These are phyloP conservation scores for Apotomis betuletana DNA, from an alignment of 2,888 invertebrate species.

Conservation along the genomic window DNA sequence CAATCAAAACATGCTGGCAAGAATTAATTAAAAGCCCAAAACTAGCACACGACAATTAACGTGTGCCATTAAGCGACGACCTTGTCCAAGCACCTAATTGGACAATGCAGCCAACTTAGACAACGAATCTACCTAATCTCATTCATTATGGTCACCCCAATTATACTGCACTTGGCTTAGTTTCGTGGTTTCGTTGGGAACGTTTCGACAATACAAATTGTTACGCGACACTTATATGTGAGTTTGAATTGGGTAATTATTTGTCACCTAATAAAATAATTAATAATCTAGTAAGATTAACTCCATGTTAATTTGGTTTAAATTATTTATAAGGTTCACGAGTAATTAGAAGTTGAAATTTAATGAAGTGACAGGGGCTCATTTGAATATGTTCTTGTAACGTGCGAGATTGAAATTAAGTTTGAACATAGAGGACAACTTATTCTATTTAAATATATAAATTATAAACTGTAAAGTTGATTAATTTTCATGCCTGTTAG, in stretches of 20 bases:
- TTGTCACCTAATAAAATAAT: conserved; percentile 47
- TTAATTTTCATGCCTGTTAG: not conserved
- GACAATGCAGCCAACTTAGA: conserved; percentile 58
- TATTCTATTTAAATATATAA: conserved; percentile 4
- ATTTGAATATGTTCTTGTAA: conserved; percentile 34
- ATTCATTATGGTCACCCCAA: conserved; percentile 65
- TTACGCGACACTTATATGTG: conserved; percentile 44
- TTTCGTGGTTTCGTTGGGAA: conserved; percentile 66
- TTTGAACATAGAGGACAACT: conserved; percentile 16
- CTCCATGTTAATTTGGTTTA: conserved; percentile 13
- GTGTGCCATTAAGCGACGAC: conserved; percentile 59
- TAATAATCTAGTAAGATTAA: conserved; percentile 34
- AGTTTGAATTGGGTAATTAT: conserved; percentile 49
- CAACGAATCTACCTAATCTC: conserved; percentile 64
- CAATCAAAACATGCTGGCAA: conserved; percentile 50
- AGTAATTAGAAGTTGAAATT: conserved; percentile 35
- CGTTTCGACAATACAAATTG: conserved; percentile 65
- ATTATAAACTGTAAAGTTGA: conserved; percentile 5
- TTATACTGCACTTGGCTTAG: conserved; percentile 76
- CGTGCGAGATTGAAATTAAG: conserved; percentile 27
- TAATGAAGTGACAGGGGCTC: conserved; percentile 27
- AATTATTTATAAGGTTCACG: conserved; percentile 27
- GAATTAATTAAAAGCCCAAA: conserved; percentile 56
- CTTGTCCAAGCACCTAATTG: conserved; percentile 65
- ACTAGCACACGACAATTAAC: conserved; percentile 59